Evolutionary conservation across 2,888 invertebrate genomes (phyloP).

Genomic region (Hermodice carunculata): DNA sequence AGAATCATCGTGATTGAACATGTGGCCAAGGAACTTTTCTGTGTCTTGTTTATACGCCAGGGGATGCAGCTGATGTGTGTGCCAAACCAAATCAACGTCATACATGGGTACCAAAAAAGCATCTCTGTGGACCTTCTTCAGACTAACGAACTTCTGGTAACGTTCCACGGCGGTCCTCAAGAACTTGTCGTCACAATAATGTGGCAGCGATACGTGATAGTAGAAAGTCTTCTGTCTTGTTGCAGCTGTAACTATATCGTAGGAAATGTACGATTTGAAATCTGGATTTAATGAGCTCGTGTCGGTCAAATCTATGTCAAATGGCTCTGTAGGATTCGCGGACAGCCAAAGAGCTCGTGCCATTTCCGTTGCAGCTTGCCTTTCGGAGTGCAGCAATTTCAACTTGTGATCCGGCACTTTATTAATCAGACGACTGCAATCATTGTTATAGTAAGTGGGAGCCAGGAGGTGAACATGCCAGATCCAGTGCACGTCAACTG

Average conservation of each 20-base stretch:
- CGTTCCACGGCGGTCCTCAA: slow-evolving; percentile 66
- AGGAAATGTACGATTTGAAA: slow-evolving; percentile 30
- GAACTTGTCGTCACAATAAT: slow-evolving; percentile 69
- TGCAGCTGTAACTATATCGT: slow-evolving; percentile 68
- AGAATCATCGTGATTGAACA: slow-evolving; percentile 71
- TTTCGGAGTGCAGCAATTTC: slow-evolving; percentile 50
- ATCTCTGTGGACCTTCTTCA: slow-evolving; percentile 49
- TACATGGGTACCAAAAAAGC: slow-evolving; percentile 71
- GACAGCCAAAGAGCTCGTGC: slow-evolving; percentile 53
- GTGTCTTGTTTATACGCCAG: slow-evolving; percentile 60
- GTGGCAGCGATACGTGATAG: slow-evolving; percentile 71
- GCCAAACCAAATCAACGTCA: slow-evolving; percentile 72
- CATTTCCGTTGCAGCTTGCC: slow-evolving; percentile 50
- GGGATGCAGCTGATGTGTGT: slow-evolving; percentile 71
- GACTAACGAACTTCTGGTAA: slow-evolving; percentile 68
- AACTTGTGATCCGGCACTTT: slow-evolving; percentile 68
- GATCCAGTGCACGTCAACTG: slow-evolving; percentile 71
- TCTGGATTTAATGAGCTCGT: neutral
- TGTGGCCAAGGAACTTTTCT: slow-evolving; percentile 54
- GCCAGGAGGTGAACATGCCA: slow-evolving; percentile 70
- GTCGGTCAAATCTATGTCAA: slow-evolving; percentile 6
- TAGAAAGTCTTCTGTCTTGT: slow-evolving; percentile 70
- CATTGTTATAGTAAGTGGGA: slow-evolving; percentile 56
- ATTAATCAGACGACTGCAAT: slow-evolving; percentile 53
- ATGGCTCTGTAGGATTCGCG: slow-evolving; percentile 6